A percentile compares a stretch with the other conserved stretches of the same genome.
phyloP scores from a whole-genome alignment of 1,140 invertebrate genomes.

The Lasioglossum albipes region DNA sequence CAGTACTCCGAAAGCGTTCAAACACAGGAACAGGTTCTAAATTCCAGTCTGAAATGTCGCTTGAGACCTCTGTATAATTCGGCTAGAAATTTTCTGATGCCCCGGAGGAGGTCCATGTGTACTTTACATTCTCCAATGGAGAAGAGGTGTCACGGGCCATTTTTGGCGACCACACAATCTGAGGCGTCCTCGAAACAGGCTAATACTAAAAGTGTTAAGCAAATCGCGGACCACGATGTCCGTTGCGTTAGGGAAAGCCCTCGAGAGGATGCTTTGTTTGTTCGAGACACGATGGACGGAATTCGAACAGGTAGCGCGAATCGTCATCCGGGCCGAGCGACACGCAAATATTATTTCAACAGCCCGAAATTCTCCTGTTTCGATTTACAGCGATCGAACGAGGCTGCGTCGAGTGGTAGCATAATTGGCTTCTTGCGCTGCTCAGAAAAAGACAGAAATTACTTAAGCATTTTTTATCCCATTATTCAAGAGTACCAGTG shows the following conservation, averaged over 20 bases:
- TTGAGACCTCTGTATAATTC: no score
- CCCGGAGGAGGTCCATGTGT: no score
- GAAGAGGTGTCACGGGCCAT: background rate
- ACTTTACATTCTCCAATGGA: no score
- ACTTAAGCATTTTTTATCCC: no score
- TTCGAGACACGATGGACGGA: slow-evolving; percentile 21
- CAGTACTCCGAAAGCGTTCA: no score
- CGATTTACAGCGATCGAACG: slow-evolving; percentile 6
- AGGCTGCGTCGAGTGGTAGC: background rate
- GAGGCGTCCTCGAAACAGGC: background rate
- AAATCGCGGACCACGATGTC: slow-evolving; percentile 19
- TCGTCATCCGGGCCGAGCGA: background rate
- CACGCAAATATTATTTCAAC: slow-evolving; percentile 39
- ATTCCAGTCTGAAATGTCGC: no score
- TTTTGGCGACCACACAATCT: background rate
- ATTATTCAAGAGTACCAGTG: no score
- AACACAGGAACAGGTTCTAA: no score
- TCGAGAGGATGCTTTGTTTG: slow-evolving; percentile 22
- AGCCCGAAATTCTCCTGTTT: slow-evolving; percentile 25
- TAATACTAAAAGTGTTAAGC: slow-evolving; percentile 15
- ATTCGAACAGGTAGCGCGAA: slow-evolving; percentile 36
- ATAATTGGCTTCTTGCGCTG: background rate
- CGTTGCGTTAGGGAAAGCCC: slow-evolving; percentile 8
- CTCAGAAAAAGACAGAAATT: no score
- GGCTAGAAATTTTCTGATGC: no score